Evolutionary conservation across 1,140 invertebrate species (phyloP).

Genomic region (Drosophila nigrodunni): DNA sequence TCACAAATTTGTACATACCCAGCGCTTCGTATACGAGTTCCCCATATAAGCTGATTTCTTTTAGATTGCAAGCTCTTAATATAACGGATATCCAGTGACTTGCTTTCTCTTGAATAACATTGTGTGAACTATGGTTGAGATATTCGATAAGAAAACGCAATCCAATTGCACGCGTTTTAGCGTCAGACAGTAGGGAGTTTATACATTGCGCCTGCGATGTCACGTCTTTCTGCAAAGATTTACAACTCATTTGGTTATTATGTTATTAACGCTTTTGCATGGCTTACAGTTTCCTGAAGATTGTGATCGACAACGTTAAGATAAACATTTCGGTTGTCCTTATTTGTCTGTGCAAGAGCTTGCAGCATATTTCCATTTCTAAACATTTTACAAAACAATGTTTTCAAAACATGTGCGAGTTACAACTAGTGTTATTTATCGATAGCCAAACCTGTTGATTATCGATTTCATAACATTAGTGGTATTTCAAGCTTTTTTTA

Average conservation of each 20-base stretch:
- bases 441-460: background rate
- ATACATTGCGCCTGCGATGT: constrained; percentile 22
- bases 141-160: constrained; percentile 52
- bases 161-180: constrained; percentile 41
- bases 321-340: constrained; percentile 11
- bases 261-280: background rate
- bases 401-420: constrained; percentile 34
- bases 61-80: constrained; percentile 40
- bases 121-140: constrained; percentile 18
- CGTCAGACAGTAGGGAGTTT: constrained; percentile 16
- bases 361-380: constrained; percentile 11
- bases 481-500: no score
- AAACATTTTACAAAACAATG: constrained; percentile 26
- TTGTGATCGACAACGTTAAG: constrained; percentile 14
- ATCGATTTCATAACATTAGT: no score
- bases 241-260: background rate
- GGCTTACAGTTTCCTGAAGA: constrained; percentile 18
- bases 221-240: constrained; percentile 10
- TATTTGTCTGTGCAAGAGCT: constrained; percentile 10
- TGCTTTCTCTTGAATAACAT: constrained; percentile 25
- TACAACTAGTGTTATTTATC: background rate
- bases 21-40: constrained; percentile 47
- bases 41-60: constrained; percentile 40
- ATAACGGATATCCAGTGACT: constrained; percentile 38
- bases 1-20: constrained; percentile 40